phyloP scores from a whole-genome alignment of 1,140 invertebrate genomes.

The Zaprionus tsacasi region DNA sequence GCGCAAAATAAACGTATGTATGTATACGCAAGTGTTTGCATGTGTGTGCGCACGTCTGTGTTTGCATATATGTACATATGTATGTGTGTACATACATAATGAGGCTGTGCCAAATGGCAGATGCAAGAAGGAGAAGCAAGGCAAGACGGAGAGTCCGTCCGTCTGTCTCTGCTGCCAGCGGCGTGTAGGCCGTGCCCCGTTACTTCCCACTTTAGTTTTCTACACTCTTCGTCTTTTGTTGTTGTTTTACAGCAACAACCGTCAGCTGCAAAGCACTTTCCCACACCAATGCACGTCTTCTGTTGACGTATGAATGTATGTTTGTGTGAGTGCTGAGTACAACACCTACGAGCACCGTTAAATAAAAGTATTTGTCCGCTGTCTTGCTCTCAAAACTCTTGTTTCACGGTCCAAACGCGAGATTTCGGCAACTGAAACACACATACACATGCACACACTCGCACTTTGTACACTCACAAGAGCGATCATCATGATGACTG shows the following conservation, averaged over 20 bases:
- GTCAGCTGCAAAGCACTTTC: conserved; percentile 26
- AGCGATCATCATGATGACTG: conserved; percentile 40
- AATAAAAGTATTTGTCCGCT: conserved; percentile 8
- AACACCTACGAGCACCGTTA: conserved; percentile 27
- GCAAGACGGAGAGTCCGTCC: conserved; percentile 25
- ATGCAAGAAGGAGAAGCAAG: conserved; percentile 40
- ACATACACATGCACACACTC: not conserved
- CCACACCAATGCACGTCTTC: conserved; percentile 21
- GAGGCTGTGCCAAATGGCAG: conserved; percentile 46
- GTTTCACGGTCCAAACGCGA: conserved; percentile 31
- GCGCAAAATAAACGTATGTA: conserved; percentile 52
- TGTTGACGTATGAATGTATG: conserved; percentile 3
- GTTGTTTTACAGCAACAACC: conserved; percentile 15
- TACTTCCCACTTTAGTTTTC: conserved; percentile 44
- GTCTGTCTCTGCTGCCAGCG: conserved; percentile 13
- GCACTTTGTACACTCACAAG: not conserved
- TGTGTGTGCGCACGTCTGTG: conserved; percentile 18
- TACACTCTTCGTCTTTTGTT: conserved; percentile 24
- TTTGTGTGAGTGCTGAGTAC: conserved; percentile 6
- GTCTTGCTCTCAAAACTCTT: conserved; percentile 8
- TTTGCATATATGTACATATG: conserved; percentile 2
- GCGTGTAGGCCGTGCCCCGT: conserved; percentile 43
- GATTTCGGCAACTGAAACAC: conserved; percentile 40
- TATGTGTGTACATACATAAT: conserved; percentile 10
- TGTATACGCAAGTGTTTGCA: conserved; percentile 4